Base-by-base conservation (phyloP, 2,113 vertebrate genomes). In the Aleadryas rufinucha region DNA sequence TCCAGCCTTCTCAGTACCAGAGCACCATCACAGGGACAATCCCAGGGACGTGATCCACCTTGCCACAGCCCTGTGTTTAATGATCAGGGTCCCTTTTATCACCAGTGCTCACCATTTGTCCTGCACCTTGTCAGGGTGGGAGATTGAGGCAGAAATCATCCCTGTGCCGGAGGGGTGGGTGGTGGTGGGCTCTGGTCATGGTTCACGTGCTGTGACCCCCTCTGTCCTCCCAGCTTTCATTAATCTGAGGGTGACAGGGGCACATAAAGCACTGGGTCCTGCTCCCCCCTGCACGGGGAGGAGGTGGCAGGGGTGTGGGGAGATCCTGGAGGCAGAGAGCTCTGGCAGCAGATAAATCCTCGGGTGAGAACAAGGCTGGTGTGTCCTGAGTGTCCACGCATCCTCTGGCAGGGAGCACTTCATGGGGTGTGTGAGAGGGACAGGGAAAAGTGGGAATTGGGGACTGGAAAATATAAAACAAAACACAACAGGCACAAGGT, bases 91-190 rank as follows among this genome's bases (percentile, higher is more conserved):
- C 64, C 31, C 74, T 65, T 96, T 74, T 64, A 83, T 83, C 59
- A 52, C 22, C 47, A 31, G 52, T 4, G 37, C 50, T 37, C 52
- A 35, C 61, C 82, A 65, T 92, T 74, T 61, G 42, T 92, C 93
- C 75, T 79, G 42, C n/a, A 28, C 61, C 57, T 83, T 89, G 94
- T 44, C 94, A 89, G 85, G 70, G 77, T 64, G 64, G 91, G 77
- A 70, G 85, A 95, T 91, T 59, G 85, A 93, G 63, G 44, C 64
- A 94, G 91, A 96, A 95, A 97, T 97, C 81, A 96, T 64, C 0
- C 0, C 66, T 30, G 54, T 45, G 77, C 52, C 4, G 1, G 21
- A 42, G 35, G 45, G 33, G 30, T 69, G 60, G 52, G 54, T 54
- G 45, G 26, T n/a, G 41, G 21, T 33, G 61, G 66, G 74, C 11